Percentiles rank a stretch among this genome's conserved stretches.
These are phyloP conservation scores for Ellobius talpinus DNA, from an alignment of 2,113 vertebrate species.

Conservation along the genomic window DNA sequence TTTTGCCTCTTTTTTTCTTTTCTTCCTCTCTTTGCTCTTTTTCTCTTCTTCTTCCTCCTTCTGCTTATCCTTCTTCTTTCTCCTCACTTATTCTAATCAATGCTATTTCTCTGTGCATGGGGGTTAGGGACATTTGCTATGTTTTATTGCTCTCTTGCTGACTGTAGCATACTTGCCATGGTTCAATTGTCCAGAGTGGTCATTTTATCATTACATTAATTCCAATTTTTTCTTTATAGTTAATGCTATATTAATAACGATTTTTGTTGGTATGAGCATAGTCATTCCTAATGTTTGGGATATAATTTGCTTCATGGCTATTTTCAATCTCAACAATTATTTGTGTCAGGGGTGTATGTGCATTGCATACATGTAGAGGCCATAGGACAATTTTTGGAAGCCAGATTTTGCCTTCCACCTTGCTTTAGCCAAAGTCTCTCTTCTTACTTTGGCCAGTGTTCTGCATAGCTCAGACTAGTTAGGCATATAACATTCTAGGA, in stretches of 20 bases:
- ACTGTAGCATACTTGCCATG: not conserved
- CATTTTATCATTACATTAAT: not conserved
- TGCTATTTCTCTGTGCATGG: fast-evolving
- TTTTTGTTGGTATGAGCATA: not conserved
- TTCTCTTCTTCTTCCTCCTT: not conserved
- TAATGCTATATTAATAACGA: not conserved
- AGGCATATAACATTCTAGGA: not conserved
- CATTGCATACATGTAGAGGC: not conserved
- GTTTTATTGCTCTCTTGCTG: not conserved
- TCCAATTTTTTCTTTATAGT: not conserved
- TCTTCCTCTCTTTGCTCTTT: not conserved
- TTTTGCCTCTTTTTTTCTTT: not conserved
- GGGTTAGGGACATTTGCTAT: not conserved
- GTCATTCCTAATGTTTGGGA: not conserved
- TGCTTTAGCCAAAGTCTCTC: not conserved
- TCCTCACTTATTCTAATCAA: not conserved
- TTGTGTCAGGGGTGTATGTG: too few species aligned
- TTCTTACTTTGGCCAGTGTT: not conserved
- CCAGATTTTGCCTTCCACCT: not conserved
- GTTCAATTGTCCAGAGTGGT: not conserved
- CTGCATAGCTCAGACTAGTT: not conserved
- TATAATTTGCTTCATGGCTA: not conserved
- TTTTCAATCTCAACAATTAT: not conserved
- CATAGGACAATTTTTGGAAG: not conserved
- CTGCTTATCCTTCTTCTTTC: not conserved